phyloP scores from a whole-genome alignment of 2,797 vertebrate genomes.

The Coreius guichenoti region DNA sequence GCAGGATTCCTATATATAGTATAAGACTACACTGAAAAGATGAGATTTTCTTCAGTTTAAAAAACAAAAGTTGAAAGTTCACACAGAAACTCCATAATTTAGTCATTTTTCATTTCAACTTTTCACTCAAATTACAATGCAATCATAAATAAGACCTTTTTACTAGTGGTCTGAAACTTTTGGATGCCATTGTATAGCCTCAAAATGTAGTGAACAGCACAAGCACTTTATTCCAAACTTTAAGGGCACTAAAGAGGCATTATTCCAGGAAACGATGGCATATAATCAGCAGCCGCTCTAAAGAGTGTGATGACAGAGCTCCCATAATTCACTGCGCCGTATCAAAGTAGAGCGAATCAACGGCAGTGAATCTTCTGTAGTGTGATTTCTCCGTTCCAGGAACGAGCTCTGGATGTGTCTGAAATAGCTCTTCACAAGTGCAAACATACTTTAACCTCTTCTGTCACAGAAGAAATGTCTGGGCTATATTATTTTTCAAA shows the following conservation, averaged over 20 bases:
- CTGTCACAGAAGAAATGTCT: neutral
- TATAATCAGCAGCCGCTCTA: conserved; percentile 30
- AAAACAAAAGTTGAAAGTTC: neutral
- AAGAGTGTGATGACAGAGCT: conserved; percentile 47
- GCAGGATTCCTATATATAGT: too few relatives aligned
- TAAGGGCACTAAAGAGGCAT: conserved; percentile 39
- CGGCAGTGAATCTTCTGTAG: conserved; percentile 19
- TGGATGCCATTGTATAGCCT: neutral
- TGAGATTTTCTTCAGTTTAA: too few relatives aligned
- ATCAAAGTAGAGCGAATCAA: conserved; percentile 39
- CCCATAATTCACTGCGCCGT: conserved; percentile 35
- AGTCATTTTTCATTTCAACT: neutral
- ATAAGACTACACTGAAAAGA: neutral
- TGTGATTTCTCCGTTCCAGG: neutral
- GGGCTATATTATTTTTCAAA: neutral
- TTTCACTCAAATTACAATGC: too few relatives aligned
- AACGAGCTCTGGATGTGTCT: conserved; percentile 16
- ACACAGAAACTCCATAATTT: neutral
- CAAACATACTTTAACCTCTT: neutral
- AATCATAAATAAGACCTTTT: neutral
- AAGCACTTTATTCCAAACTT: conserved; percentile 31
- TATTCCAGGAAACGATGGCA: conserved; percentile 33
- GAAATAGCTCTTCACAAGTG: neutral
- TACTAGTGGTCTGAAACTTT: neutral
- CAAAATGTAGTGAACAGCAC: conserved; percentile 41